These are phyloP conservation scores for Pogonocichla stellata DNA, from an alignment of 2,113 vertebrate genomes.

Conservation along the genomic window DNA sequence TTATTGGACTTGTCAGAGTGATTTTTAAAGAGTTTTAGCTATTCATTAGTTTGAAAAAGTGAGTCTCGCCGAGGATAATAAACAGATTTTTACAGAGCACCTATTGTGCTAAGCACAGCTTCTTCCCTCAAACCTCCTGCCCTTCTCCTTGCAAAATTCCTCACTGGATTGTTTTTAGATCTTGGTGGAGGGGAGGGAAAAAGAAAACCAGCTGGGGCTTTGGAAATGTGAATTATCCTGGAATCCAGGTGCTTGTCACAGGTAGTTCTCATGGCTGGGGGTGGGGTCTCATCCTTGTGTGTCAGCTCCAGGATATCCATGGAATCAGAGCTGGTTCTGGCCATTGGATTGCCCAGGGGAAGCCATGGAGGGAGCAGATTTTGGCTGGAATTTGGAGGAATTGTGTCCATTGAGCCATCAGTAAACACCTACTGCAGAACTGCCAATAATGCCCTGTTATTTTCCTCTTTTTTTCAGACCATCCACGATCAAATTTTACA, in stretches of 20 bases:
- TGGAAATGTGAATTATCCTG: background rate
- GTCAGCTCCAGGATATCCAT: background rate
- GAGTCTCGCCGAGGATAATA: background rate
- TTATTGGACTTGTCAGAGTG: slow-evolving; percentile 9
- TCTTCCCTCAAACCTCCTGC: background rate
- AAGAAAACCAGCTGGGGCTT: no score
- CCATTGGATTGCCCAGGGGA: rapidly evolving
- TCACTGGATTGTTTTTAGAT: background rate
- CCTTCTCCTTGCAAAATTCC: background rate
- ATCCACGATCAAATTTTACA: slow-evolving; percentile 97
- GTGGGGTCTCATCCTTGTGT: background rate
- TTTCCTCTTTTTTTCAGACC: slow-evolving; percentile 72
- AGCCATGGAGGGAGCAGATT: rapidly evolving
- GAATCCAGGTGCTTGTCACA: background rate
- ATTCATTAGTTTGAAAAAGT: slow-evolving; percentile 6
- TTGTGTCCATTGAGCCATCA: rapidly evolving
- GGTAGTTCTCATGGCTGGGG: background rate
- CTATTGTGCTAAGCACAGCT: background rate
- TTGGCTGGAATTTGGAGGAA: background rate
- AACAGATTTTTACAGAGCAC: background rate
- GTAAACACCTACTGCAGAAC: background rate
- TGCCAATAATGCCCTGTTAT: background rate
- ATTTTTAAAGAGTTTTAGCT: slow-evolving; percentile 20
- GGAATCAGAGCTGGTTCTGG: background rate
- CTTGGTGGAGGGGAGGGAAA: rapidly evolving